Percentiles rank a stretch among this genome's conserved stretches.
These are phyloP conservation scores for Typhlomys cinereus DNA, from an alignment of 2,113 vertebrate species.

Conservation along the genomic window DNA sequence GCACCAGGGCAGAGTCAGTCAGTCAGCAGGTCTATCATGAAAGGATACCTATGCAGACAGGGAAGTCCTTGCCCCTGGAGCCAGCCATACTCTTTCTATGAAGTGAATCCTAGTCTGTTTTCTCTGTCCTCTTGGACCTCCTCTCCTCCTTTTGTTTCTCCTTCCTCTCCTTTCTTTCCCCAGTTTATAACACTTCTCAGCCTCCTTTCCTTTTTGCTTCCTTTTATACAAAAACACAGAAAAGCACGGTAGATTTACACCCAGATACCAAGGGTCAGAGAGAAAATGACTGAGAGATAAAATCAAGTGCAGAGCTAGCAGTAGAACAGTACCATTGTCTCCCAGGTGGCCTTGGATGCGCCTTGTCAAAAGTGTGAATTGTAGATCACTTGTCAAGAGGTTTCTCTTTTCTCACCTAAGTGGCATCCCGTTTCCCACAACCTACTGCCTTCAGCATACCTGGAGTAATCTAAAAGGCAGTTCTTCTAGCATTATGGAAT, in stretches of 20 bases:
- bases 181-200: neutral
- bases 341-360: neutral
- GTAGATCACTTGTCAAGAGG: neutral
- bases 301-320: neutral
- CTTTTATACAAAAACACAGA: neutral
- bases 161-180: neutral
- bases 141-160: neutral
- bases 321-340: neutral
- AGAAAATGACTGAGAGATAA: neutral
- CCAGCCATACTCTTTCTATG: neutral
- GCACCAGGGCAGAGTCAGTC: neutral
- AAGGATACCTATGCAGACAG: neutral
- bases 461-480: neutral
- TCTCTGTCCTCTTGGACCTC: neutral
- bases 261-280: neutral
- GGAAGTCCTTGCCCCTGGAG: neutral
- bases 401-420: neutral
- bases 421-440: neutral
- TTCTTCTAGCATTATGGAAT: neutral
- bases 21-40: rapidly evolving
- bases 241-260: conserved; percentile 5
- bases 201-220: neutral
- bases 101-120: too few species aligned
- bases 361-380: neutral
- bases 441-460: neutral